Evolutionary conservation across 2,113 vertebrate genomes (phyloP), one percentile per base, ranked within the genome.

Genomic region (Cyprinus carpio): DNA sequence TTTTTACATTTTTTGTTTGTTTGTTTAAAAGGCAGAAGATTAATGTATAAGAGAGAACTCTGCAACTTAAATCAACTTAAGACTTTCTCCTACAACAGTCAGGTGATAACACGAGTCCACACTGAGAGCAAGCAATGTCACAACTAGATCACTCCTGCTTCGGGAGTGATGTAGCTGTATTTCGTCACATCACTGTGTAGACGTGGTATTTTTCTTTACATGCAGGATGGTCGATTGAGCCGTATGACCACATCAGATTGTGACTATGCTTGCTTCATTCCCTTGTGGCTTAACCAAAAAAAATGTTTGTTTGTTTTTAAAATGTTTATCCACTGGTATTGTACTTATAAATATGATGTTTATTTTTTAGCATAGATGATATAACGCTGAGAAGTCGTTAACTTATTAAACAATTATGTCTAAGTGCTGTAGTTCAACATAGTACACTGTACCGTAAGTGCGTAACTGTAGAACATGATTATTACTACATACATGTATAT

Each of bases 341-440:
- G 56, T 79, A 58, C 34, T 62, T 80, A 10, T 80, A 34, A 60
- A 16, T 23, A 27, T 74, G 25, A 25, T 8, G 25, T 80, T 40
- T 40, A 1, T 37, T 80, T 80, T 80, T 80, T 46, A 64, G 78
- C 23, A 65, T 65, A 80, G n/a, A 46, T 58, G 0, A 58, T 27
- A 20, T 15, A 34, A 78, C 46, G 37, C 25, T 29, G 16, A 46
- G 23, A 37, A 40, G 34, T 29, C 15, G 46, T 65, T 11, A 77
- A 80, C 37, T 80, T 80, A 80, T 80, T 65, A 46, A 80, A 46
- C 76, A n/a, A n/a, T n/a, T n/a, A 34, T 13, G 12, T 37, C 20
- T 23, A 77, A 25, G 43, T 29, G 74, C 46, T 54, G 25, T 56
- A 56, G 49, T 76, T 25, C 6, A 78, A 60, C 51, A 18, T 27